Evolutionary conservation across 2,888 invertebrate species (phyloP).

Genomic region (Acholoe squamosa): DNA sequence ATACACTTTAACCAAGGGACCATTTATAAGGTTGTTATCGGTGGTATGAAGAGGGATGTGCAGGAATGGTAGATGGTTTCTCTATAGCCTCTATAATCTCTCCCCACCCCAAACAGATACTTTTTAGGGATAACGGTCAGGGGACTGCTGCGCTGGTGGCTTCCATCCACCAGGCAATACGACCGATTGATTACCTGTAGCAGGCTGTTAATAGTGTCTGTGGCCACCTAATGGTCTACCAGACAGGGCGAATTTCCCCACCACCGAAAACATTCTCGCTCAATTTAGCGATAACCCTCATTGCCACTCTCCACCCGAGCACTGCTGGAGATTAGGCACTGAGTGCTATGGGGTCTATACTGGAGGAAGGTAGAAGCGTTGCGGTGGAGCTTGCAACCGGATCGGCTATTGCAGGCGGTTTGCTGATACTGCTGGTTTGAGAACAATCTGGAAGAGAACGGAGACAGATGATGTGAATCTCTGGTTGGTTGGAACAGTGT

Average conservation of each 20-base stretch:
- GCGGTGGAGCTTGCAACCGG: constrained; percentile 18
- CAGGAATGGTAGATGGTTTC: no score
- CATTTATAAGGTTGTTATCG: no score
- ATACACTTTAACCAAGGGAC: no score
- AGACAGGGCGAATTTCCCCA: constrained; percentile 1
- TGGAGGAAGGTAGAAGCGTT: not conserved
- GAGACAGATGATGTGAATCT: no score
- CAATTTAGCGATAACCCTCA: constrained; percentile 44
- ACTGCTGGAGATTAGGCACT: not conserved
- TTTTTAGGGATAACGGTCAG: not conserved
- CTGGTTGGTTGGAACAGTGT: no score
- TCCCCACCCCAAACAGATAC: no score
- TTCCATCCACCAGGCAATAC: not conserved
- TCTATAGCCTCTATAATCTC: no score
- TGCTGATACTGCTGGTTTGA: no score
- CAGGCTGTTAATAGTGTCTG: constrained; percentile 7
- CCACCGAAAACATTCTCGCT: constrained; percentile 16
- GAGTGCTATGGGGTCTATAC: not conserved
- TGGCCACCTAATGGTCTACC: not conserved
- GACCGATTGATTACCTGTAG: constrained; percentile 17
- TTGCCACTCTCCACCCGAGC: constrained; percentile 8
- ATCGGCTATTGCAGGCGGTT: not conserved
- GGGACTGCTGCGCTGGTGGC: not conserved
- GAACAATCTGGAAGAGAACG: no score
- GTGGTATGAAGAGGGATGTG: no score